phyloP scores from a whole-genome alignment of 2,113 vertebrate genomes.

The Cyprinodon tularosa region DNA sequence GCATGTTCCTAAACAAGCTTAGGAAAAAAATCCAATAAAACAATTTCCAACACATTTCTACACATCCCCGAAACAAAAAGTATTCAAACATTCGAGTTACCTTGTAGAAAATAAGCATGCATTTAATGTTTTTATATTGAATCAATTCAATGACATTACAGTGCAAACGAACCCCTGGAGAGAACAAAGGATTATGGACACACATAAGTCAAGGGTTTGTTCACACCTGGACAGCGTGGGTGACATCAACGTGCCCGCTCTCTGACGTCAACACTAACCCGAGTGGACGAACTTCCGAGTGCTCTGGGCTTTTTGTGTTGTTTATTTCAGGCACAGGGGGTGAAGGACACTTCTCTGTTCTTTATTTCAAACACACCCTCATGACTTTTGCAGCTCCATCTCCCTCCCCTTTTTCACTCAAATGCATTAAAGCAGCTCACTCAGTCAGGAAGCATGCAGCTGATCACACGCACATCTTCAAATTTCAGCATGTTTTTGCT shows the following conservation, averaged over 20 bases:
- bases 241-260: conserved; percentile 43
- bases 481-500: neutral
- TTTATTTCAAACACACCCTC: conserved; percentile 32
- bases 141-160: neutral
- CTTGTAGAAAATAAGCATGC: neutral
- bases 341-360: conserved; percentile 58
- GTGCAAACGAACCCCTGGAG: neutral
- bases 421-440: conserved; percentile 14
- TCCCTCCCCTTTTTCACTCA: conserved; percentile 16
- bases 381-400: conserved; percentile 7
- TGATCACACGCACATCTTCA: neutral
- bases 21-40: neutral
- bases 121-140: neutral
- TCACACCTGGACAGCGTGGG: conserved; percentile 26
- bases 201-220: conserved; percentile 1
- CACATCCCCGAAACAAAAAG: neutral
- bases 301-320: conserved; percentile 45
- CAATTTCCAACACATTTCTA: neutral
- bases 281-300: conserved; percentile 33
- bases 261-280: conserved; percentile 50
- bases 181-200: conserved; percentile 11
- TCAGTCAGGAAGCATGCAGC: neutral
- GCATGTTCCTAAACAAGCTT: neutral
- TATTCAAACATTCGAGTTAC: neutral
- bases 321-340: conserved; percentile 18